Conservation (phyloP, 2,113 vertebrate genomes). For the Actenoides hombroni region DNA sequence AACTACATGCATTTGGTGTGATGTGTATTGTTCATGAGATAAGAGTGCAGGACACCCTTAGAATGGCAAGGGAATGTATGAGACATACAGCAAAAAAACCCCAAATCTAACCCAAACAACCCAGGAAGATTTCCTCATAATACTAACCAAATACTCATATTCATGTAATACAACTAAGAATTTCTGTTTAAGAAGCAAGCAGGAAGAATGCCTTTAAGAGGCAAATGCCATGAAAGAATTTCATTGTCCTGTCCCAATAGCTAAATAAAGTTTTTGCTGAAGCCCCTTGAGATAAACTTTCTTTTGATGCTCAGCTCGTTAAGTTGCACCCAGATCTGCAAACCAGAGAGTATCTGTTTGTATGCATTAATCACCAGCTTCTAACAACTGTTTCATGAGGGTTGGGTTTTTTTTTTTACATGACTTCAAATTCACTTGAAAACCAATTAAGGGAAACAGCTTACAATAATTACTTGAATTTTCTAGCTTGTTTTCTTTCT, state of each 20-base stretch:
- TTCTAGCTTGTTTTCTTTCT: neutral
- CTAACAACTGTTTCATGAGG: neutral
- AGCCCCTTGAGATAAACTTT: neutral
- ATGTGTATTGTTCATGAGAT: slow-evolving; percentile 11
- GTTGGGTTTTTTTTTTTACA: neutral
- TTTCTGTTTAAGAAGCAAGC: no score
- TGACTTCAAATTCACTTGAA: neutral
- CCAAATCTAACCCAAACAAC: neutral
- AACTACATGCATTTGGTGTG: neutral
- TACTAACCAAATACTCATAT: neutral
- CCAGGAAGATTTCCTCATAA: neutral
- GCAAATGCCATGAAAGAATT: neutral
- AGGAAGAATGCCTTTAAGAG: neutral
- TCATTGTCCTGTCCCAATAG: neutral
- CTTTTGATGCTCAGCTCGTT: neutral
- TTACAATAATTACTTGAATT: neutral
- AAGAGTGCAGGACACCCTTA: neutral
- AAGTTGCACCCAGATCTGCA: neutral
- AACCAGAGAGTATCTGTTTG: neutral
- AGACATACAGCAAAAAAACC: neutral
- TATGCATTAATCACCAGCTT: neutral
- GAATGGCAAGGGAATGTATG: neutral
- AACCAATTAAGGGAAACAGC: neutral
- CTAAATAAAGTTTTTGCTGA: neutral
- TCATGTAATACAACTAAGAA: neutral